These are phyloP conservation scores for Pogonophryne albipinna DNA, from an alignment of 2,797 vertebrate species.

Conservation along the genomic window DNA sequence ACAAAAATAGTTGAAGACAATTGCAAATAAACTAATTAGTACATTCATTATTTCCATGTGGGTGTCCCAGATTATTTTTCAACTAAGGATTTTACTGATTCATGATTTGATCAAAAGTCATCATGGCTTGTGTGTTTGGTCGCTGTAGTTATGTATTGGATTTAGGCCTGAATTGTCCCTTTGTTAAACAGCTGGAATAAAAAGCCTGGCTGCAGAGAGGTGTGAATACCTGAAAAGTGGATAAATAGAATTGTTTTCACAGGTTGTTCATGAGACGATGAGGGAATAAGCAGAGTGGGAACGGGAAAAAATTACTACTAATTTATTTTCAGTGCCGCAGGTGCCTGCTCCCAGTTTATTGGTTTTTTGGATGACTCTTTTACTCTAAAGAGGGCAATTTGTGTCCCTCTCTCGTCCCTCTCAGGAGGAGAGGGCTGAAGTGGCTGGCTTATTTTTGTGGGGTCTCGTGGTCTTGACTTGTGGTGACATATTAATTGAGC, in stretches of 20 bases:
- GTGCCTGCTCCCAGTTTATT: slow-evolving; percentile 77
- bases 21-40: neutral
- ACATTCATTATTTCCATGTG: neutral
- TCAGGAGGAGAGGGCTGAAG: slow-evolving; percentile 71
- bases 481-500: slow-evolving; percentile 82
- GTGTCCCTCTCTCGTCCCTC: slow-evolving; percentile 65
- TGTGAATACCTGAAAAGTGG: slow-evolving; percentile 55
- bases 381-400: slow-evolving; percentile 77
- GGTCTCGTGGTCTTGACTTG: slow-evolving; percentile 74
- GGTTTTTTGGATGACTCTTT: slow-evolving; percentile 79
- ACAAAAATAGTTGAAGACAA: neutral
- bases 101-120: neutral
- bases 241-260: slow-evolving; percentile 77
- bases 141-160: slow-evolving; percentile 1
- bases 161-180: slow-evolving; percentile 21
- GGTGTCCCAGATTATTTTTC: too few species aligned
- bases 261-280: slow-evolving; percentile 57
- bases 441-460: slow-evolving; percentile 74
- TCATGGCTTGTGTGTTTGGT: neutral
- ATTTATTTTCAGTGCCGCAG: slow-evolving; percentile 82
- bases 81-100: too few species aligned
- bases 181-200: slow-evolving; percentile 8
- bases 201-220: slow-evolving; percentile 31
- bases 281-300: slow-evolving; percentile 60
- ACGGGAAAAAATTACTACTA: slow-evolving; percentile 55